These are phyloP conservation scores for Triops longicaudatus DNA, from an alignment of 1,140 invertebrate species.

Conservation along the genomic window DNA sequence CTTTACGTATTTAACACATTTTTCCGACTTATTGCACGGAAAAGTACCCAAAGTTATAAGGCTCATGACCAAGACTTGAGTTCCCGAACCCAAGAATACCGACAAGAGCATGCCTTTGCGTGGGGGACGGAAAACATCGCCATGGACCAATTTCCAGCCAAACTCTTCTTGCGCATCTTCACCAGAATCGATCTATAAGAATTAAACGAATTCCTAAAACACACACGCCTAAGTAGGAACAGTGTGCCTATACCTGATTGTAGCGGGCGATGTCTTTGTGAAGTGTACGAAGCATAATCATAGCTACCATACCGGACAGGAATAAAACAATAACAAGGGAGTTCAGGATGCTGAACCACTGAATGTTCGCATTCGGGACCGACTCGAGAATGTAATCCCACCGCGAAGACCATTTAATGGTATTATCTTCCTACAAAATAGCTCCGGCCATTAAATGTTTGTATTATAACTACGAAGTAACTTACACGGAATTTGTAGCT, in stretches of 20 bases:
- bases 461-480: not conserved
- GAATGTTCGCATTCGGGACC: constrained; percentile 96
- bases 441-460: constrained; percentile 12
- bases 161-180: constrained; percentile 99
- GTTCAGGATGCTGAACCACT: constrained; percentile 95
- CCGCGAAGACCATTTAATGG: constrained; percentile 92
- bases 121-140: constrained; percentile 91
- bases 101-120: constrained; percentile 91
- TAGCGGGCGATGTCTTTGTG: constrained; percentile 98
- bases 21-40: not conserved
- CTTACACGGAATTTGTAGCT: constrained; percentile 66
- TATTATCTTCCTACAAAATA: constrained; percentile 31
- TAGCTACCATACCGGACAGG: constrained; percentile 96
- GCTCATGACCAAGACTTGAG: constrained; percentile 69
- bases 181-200: constrained; percentile 68
- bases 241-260: constrained; percentile 64
- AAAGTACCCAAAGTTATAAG: constrained; percentile 51
- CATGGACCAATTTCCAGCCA: constrained; percentile 97
- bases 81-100: constrained; percentile 87
- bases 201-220: not conserved
- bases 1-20: not conserved
- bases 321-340: constrained; percentile 82
- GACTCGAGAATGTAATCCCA: constrained; percentile 99
- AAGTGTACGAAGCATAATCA: constrained; percentile 94
- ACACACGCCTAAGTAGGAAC: not conserved